Conservation (phyloP, 1,140 invertebrate genomes). For the Drosophila obscura region DNA sequence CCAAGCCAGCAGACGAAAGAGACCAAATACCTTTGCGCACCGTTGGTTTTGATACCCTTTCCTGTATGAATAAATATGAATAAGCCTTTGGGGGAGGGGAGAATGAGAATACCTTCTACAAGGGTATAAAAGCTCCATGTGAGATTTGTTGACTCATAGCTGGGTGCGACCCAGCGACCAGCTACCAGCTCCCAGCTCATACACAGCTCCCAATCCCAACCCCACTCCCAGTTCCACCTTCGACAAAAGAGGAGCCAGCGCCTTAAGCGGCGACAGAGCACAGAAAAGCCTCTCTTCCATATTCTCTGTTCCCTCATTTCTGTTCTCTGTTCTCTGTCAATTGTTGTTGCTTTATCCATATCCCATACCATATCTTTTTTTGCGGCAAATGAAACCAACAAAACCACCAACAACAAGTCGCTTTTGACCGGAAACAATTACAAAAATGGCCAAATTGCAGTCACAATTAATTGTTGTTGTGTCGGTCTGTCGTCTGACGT, state of each 20-base stretch:
- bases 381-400: constrained; percentile 11
- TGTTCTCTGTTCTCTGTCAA: no score
- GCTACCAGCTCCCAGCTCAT: no score
- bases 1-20: no score
- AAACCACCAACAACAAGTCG: constrained; percentile 30
- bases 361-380: not conserved
- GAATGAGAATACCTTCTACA: no score
- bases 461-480: constrained; percentile 62
- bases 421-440: constrained; percentile 67
- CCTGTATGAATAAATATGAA: no score
- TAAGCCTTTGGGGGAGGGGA: no score
- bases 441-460: constrained; percentile 76
- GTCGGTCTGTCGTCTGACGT: constrained; percentile 73
- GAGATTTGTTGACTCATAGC: constrained; percentile 38
- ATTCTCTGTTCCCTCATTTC: not conserved
- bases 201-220: not conserved
- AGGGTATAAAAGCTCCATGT: no score
- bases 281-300: not conserved
- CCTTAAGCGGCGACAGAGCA: not conserved
- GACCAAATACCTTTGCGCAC: no score
- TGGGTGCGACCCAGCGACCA: constrained; percentile 12
- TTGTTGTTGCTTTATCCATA: constrained; percentile 9
- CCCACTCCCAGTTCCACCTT: not conserved
- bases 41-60: no score
- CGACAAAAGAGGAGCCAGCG: constrained; percentile 31